Evolutionary conservation across 2,113 vertebrate genomes (phyloP).

Genomic region (Pelecanoides urinatrix): DNA sequence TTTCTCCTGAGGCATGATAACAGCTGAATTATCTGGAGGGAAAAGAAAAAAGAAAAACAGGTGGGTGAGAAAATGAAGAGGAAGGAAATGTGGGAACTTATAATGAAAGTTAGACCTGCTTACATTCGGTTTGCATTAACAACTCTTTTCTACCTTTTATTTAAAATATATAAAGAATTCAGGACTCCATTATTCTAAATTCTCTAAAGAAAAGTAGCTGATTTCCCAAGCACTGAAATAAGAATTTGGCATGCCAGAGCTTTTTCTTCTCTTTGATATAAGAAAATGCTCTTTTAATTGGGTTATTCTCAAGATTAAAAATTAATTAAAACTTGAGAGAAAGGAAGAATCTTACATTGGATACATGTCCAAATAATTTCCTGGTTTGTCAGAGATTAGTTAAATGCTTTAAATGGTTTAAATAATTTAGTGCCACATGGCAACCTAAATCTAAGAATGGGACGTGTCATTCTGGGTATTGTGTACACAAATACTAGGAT

Average conservation of each 20-base stretch:
- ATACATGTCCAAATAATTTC: background rate
- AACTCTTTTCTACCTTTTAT: background rate
- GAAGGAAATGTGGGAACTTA: background rate
- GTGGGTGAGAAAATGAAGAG: conserved; percentile 25
- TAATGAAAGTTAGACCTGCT: background rate
- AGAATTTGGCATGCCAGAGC: background rate
- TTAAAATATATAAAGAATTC: background rate
- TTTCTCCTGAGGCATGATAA: conserved; percentile 20
- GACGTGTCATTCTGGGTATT: background rate
- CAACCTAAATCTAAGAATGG: background rate
- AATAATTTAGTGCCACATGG: background rate
- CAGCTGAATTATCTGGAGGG: conserved; percentile 33
- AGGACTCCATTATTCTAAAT: background rate
- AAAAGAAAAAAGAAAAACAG: conserved; percentile 7
- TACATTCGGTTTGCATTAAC: background rate
- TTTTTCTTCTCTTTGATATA: background rate
- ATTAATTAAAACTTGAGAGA: background rate
- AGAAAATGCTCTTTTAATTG: background rate
- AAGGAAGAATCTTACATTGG: background rate
- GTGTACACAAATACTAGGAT: background rate
- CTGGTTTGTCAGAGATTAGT: background rate
- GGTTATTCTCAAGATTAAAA: background rate
- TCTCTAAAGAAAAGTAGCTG: background rate
- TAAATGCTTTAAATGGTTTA: background rate
- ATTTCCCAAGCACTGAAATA: background rate